Percentiles rank a stretch among this genome's conserved stretches.
Conservation (phyloP, 2,888 invertebrate genomes). For the Ceratothoa steindachneri region DNA sequence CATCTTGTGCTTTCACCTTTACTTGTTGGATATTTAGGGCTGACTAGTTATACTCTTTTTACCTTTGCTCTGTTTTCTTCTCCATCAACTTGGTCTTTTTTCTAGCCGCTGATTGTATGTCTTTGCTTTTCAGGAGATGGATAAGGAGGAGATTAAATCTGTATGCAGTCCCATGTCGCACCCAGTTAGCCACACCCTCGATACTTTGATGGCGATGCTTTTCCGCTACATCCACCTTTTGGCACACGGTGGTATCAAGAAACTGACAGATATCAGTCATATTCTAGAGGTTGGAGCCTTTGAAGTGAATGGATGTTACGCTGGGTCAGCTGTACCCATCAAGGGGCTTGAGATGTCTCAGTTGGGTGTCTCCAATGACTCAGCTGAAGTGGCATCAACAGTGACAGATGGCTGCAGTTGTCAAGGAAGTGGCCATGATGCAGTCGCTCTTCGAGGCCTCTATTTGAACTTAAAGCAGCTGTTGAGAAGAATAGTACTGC, state of each 20-base stretch:
- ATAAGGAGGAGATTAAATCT: background rate
- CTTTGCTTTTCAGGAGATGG: constrained; percentile 26
- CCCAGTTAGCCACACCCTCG: constrained; percentile 65
- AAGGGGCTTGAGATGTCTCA: background rate
- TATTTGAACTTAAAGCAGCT: constrained; percentile 63
- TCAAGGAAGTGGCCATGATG: constrained; percentile 30
- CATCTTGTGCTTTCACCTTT: no score
- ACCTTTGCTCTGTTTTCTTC: no score
- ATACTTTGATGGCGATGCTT: constrained; percentile 71
- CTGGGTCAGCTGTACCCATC: background rate
- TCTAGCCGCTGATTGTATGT: no score
- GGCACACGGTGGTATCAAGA: constrained; percentile 55
- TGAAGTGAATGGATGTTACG: background rate
- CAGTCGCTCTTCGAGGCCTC: constrained; percentile 50
- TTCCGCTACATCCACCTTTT: constrained; percentile 65
- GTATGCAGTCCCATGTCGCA: constrained; percentile 53
- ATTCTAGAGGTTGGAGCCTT: background rate
- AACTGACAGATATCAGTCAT: background rate
- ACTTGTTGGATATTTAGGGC: no score
- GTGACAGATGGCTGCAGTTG: constrained; percentile 34
- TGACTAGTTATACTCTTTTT: no score
- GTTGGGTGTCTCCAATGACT: no score
- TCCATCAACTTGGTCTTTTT: no score
- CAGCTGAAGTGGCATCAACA: background rate
- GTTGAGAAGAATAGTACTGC: constrained; percentile 76